Base-by-base conservation (phyloP, 92 coral and sea anemone genomes). In the Zoanthus solanderi region DNA sequence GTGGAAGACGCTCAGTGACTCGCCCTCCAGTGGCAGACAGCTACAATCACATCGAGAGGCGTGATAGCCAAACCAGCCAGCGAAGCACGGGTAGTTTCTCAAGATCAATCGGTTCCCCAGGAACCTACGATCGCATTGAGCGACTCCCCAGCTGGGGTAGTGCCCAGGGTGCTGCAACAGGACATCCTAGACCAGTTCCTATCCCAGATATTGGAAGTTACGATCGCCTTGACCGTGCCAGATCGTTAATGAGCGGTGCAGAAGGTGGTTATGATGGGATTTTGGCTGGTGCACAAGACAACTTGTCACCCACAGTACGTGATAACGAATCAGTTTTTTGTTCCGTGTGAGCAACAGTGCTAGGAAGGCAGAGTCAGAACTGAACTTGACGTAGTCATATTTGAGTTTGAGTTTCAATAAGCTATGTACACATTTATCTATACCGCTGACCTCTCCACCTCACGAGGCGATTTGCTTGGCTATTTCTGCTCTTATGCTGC, bases 11-110 rank as follows among this genome's bases (percentile, higher is more conserved):
- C 44, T 65, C 85, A 28, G 58, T 66, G 75, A 81, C 57, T 12
- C 29, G 89, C 5, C 84, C 71, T 60, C 88, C 84, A 6, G 78
- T 54, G 53, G 84, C 86, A 17, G 89, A 83, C 30, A 90, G 91
- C 69, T 95, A 95, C 78, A 83, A 94, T 61, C 98, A 93, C 84
- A 45, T 95, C 9, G 96, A 85, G 12, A 58, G 98, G 28, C 87
- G 96, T 11, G 94, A 95, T 88, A 95, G 98, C 57, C 92, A 93
- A 18, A 92, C 96, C 76, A 95, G 98, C 74, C 96, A 92, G 32
- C 93, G 94, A 50, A 95, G 98, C 80, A 63, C 92, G 18, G 98
- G 94, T 7, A 93, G 94, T 61, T 87, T 84, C 74, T 88, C 92
- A 28, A 34, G 93, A 31, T 91, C 93, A n/a, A 48, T 89, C 54